phyloP scores from a whole-genome alignment of 2,113 vertebrate species.

The Lethenteron reissneri region DNA sequence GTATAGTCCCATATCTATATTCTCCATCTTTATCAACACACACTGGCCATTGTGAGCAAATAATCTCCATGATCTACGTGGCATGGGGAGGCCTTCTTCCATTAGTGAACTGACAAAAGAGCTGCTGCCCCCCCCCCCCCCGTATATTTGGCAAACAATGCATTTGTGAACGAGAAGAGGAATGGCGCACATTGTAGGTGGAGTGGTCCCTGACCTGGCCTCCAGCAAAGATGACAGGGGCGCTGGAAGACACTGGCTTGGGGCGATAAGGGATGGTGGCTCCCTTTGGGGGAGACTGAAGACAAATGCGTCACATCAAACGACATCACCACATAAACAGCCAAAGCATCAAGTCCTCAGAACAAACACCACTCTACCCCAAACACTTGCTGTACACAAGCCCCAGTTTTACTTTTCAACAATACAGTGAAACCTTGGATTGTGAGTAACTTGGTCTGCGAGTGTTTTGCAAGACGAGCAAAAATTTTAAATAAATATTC shows the following conservation, averaged over 20 bases:
- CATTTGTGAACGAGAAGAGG: slow-evolving; percentile 19
- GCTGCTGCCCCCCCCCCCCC: neutral
- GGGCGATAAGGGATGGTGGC: slow-evolving; percentile 71
- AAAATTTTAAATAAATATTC: too few species aligned
- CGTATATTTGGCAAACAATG: slow-evolving; percentile 4
- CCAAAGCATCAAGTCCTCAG: too few species aligned
- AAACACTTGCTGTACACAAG: too few species aligned
- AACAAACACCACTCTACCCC: too few species aligned
- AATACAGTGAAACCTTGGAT: too few species aligned
- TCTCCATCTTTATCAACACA: neutral
- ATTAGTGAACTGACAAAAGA: too few species aligned
- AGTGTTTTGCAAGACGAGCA: too few species aligned
- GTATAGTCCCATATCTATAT: too few species aligned
- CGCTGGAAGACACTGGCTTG: slow-evolving; percentile 30
- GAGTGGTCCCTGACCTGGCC: slow-evolving; percentile 39
- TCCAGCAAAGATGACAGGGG: slow-evolving; percentile 38
- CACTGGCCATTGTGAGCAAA: slow-evolving; percentile 18
- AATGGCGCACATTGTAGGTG: slow-evolving; percentile 43
- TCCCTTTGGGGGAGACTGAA: slow-evolving; percentile 68
- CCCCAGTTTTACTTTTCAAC: too few species aligned
- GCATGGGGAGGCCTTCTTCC: too few species aligned
- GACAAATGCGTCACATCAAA: slow-evolving; percentile 17
- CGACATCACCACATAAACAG: too few species aligned
- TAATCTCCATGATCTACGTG: slow-evolving; percentile 12
- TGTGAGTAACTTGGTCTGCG: too few species aligned